Evolutionary conservation across 2,113 vertebrate species (phyloP).

Genomic region (Corvus moneduloides): DNA sequence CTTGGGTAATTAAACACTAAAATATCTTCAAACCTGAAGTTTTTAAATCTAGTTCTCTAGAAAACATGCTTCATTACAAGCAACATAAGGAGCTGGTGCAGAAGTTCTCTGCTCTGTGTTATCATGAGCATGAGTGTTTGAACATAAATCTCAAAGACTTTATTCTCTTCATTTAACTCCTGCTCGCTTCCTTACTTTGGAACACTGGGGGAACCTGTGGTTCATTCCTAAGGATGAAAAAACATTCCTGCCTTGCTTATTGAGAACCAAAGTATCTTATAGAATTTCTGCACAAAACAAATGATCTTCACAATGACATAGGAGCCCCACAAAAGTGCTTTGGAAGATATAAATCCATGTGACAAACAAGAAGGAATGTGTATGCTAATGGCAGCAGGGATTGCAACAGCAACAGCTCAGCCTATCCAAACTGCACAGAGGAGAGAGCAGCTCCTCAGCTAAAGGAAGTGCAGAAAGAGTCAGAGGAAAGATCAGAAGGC

Average conservation of each 20-base stretch:
- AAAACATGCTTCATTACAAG: neutral
- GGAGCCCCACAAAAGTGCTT: neutral
- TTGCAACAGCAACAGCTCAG: neutral
- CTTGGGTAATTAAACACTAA: neutral
- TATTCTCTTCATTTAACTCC: neutral
- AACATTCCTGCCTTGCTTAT: neutral
- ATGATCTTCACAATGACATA: neutral
- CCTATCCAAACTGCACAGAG: neutral
- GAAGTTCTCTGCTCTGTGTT: neutral
- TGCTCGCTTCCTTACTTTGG: neutral
- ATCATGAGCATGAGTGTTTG: neutral
- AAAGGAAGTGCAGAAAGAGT: neutral
- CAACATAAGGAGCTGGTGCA: neutral
- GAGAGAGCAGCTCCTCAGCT: neutral
- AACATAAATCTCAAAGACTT: neutral
- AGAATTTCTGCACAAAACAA: neutral
- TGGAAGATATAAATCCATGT: neutral
- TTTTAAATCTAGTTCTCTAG: neutral
- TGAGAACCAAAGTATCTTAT: neutral
- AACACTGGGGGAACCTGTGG: neutral
- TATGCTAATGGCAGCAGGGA: neutral
- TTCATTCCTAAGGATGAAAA: neutral
- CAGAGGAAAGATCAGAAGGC: neutral
- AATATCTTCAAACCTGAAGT: neutral
- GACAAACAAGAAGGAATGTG: neutral